Percentiles rank a stretch among this genome's conserved stretches.
Evolutionary conservation across 2,797 vertebrate species (phyloP).

Genomic region (Esox lucius): DNA sequence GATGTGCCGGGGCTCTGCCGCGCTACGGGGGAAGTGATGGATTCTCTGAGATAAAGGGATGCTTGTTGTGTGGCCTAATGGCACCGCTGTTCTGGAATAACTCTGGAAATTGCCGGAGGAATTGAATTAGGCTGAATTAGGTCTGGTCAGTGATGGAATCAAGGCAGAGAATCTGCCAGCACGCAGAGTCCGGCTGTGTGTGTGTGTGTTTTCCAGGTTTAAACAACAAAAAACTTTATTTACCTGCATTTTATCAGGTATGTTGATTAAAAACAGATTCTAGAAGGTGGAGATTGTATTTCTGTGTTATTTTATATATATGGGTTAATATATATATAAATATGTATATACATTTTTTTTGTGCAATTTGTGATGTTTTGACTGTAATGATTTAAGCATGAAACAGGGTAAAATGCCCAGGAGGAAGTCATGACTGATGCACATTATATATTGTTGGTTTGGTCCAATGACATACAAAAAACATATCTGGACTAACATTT

Average conservation of each 20-base stretch:
- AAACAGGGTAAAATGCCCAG: too few relatives aligned
- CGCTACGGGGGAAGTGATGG: background rate
- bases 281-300: background rate
- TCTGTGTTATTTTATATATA: background rate
- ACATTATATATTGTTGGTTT: too few relatives aligned
- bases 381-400: too few relatives aligned
- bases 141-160: background rate
- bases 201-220: background rate
- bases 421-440: too few relatives aligned
- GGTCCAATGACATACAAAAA: too few relatives aligned
- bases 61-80: conserved; percentile 21
- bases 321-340: background rate
- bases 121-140: conserved; percentile 48
- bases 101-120: conserved; percentile 30
- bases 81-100: conserved; percentile 32
- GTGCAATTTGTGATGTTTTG: too few relatives aligned
- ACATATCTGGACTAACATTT: too few relatives aligned
- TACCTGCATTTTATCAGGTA: too few relatives aligned
- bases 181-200: background rate
- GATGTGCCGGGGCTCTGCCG: conserved; percentile 13
- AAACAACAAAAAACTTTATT: too few relatives aligned
- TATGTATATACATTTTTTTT: background rate
- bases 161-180: background rate
- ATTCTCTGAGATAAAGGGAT: background rate
- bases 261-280: too few relatives aligned